phyloP scores from a whole-genome alignment of 2,113 vertebrate genomes.

The Dasyurus viverrinus region DNA sequence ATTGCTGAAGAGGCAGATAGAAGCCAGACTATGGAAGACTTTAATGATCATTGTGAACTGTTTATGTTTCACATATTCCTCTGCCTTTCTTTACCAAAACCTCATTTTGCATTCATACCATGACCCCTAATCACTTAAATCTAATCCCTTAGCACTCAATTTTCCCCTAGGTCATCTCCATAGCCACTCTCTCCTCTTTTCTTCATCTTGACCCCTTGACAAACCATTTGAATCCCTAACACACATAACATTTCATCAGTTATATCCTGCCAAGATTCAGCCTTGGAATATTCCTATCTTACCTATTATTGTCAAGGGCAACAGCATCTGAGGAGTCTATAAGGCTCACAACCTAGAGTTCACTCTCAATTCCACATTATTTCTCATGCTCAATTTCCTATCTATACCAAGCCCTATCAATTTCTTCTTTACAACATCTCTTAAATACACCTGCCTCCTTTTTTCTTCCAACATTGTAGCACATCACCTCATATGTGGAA shows the following conservation, averaged over 20 bases:
- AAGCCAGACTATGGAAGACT: not conserved
- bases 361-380: not conserved
- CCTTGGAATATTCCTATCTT: not conserved
- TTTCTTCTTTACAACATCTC: too few species aligned
- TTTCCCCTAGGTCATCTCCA: not conserved
- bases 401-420: too few species aligned
- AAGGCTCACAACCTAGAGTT: not conserved
- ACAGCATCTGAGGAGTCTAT: not conserved
- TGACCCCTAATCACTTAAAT: not conserved
- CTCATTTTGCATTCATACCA: not conserved
- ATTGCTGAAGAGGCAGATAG: not conserved
- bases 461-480: too few species aligned
- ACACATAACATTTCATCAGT: not conserved
- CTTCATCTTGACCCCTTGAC: not conserved
- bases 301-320: not conserved
- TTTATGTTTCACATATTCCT: not conserved
- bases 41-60: not conserved
- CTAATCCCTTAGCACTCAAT: not conserved
- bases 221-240: not conserved
- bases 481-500: too few species aligned
- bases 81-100: not conserved
- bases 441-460: too few species aligned
- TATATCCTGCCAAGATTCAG: not conserved
- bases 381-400: not conserved
- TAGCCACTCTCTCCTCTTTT: not conserved